Conservation (phyloP, 2,888 invertebrate species). For the Lasioglossum zephyrum region DNA sequence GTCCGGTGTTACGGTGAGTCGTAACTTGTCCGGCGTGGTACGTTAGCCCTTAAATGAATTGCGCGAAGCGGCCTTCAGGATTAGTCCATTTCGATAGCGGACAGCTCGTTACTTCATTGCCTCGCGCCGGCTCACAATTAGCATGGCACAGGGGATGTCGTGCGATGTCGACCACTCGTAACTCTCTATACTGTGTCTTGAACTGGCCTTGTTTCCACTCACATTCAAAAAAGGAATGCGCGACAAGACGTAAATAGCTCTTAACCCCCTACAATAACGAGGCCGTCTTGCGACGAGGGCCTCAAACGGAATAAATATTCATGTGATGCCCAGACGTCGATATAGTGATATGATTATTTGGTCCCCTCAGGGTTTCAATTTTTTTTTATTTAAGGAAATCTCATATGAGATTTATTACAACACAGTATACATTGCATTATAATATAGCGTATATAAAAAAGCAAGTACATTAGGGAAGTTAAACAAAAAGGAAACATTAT, state of each 20-base stretch:
- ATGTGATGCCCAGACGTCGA: not conserved
- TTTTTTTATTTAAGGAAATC: too few species aligned
- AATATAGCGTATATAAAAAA: too few species aligned
- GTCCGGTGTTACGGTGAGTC: constrained; percentile 27
- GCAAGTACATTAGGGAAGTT: too few species aligned
- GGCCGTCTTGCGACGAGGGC: not conserved
- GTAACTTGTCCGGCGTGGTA: constrained; percentile 51
- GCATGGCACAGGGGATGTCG: constrained; percentile 25
- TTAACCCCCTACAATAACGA: not conserved
- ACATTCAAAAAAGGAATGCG: not conserved
- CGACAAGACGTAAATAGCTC: not conserved
- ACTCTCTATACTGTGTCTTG: not conserved
- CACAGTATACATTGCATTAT: too few species aligned
- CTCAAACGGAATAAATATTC: not conserved
- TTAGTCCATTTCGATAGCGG: constrained; percentile 66
- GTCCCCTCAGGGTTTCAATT: too few species aligned
- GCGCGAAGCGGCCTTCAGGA: constrained; percentile 52
- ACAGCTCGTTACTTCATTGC: constrained; percentile 62
- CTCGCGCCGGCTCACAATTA: constrained; percentile 57
- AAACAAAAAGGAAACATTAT: too few species aligned
- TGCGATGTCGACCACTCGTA: not conserved
- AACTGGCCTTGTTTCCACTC: not conserved
- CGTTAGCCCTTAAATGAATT: constrained; percentile 47
- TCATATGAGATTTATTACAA: too few species aligned
- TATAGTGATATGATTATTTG: too few species aligned